These are phyloP conservation scores for Perccottus glenii DNA, from an alignment of 2,113 vertebrate species.

Conservation along the genomic window DNA sequence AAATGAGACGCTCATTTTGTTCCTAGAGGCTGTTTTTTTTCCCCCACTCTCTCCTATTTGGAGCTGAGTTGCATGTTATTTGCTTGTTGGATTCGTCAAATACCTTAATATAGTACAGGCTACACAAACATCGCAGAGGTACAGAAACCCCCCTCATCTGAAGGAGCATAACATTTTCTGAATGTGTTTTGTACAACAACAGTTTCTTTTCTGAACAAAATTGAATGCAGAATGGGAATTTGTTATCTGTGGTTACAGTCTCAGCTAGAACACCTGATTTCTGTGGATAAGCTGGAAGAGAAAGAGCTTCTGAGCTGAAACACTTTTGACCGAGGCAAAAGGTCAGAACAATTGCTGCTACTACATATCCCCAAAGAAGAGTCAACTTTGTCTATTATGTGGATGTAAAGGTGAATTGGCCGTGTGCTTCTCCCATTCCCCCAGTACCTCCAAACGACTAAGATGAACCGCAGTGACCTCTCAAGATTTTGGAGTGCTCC, in stretches of 20 bases:
- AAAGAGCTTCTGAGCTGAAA: background rate
- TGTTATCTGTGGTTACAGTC: background rate
- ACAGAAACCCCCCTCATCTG: background rate
- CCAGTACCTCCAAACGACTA: background rate
- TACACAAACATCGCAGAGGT: background rate
- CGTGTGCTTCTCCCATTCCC: background rate
- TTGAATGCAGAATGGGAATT: background rate
- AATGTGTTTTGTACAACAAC: conserved; percentile 7
- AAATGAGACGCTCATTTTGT: conserved; percentile 52
- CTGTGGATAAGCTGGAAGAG: background rate
- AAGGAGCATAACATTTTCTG: background rate
- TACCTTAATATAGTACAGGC: conserved; percentile 21
- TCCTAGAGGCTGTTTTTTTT: conserved; percentile 36
- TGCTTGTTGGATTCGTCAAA: conserved; percentile 24
- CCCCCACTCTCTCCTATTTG: conserved; percentile 20
- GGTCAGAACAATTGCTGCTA: conserved; percentile 8
- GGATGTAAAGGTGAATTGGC: conserved; percentile 10
- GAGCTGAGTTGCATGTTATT: conserved; percentile 22
- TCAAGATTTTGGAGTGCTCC: conserved; percentile 10
- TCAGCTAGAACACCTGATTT: background rate
- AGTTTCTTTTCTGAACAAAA: background rate
- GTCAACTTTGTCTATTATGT: background rate
- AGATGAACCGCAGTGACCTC: conserved; percentile 9
- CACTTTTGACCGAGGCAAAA: conserved; percentile 12
- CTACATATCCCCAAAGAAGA: background rate